phyloP scores from a whole-genome alignment of 1,140 invertebrate genomes.

The Dinothrombium tinctorium region DNA sequence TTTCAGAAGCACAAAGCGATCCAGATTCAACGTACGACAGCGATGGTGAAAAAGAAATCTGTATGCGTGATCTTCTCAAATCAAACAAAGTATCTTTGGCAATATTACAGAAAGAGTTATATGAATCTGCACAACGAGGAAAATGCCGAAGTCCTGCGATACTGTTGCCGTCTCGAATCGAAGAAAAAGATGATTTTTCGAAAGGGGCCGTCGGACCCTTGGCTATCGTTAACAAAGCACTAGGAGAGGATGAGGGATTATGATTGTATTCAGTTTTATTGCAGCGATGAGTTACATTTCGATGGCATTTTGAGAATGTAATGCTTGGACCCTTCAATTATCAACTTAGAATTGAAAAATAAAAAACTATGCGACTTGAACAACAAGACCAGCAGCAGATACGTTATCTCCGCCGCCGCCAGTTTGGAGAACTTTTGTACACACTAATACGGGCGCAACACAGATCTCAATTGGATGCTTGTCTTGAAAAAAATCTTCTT shows the following conservation, averaged over 20 bases:
- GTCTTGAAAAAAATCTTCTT: constrained; percentile 26
- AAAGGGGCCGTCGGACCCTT: constrained; percentile 35
- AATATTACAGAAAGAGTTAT: constrained; percentile 40
- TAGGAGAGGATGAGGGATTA: constrained; percentile 22
- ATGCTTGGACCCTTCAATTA: too few relatives aligned
- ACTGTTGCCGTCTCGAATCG: constrained; percentile 11
- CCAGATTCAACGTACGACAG: constrained; percentile 24
- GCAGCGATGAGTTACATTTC: too few relatives aligned
- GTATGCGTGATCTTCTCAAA: constrained; percentile 35
- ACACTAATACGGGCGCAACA: constrained; percentile 58
- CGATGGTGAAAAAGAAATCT: constrained; percentile 25
- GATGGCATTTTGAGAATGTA: too few relatives aligned
- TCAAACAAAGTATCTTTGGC: constrained; percentile 36
- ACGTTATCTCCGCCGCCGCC: constrained; percentile 71
- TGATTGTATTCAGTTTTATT: too few relatives aligned
- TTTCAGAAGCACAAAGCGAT: constrained; percentile 17
- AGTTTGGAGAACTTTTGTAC: constrained; percentile 52
- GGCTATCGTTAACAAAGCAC: constrained; percentile 32
- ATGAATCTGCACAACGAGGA: constrained; percentile 33
- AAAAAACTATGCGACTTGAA: too few relatives aligned
- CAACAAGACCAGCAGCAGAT: constrained; percentile 25
- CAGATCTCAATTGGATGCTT: constrained; percentile 37
- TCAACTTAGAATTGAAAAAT: too few relatives aligned
- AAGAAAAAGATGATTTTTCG: constrained; percentile 21
- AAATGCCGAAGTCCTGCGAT: constrained; percentile 12